Conservation (phyloP, 1,140 invertebrate genomes). For the Drosophila parvula region DNA sequence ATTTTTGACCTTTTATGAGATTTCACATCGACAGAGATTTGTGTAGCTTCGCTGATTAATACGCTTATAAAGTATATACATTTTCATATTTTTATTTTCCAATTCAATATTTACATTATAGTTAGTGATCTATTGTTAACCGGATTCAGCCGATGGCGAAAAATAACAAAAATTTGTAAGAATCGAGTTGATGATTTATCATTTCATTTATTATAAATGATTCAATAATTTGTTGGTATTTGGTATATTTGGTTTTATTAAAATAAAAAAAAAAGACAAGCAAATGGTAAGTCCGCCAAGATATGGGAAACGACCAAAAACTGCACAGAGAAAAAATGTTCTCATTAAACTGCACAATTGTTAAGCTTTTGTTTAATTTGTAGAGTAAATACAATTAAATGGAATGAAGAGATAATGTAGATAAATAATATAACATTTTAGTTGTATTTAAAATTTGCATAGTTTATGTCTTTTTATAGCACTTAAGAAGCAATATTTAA, state of each 20-base stretch:
- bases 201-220: neutral
- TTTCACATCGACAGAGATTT: constrained; percentile 7
- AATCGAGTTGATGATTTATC: constrained; percentile 5
- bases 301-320: neutral
- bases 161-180: constrained; percentile 9
- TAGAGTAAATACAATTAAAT: neutral
- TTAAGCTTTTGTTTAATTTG: neutral
- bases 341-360: neutral
- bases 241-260: neutral
- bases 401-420: neutral
- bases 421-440: too few species aligned
- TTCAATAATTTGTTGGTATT: neutral
- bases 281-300: constrained; percentile 13
- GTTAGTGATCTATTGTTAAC: constrained; percentile 4
- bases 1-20: constrained; percentile 1
- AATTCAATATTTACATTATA: constrained; percentile 19
- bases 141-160: neutral
- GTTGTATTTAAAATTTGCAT: neutral
- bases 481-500: too few species aligned
- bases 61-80: constrained; percentile 10
- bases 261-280: neutral
- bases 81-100: constrained; percentile 19
- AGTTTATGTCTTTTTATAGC: neutral
- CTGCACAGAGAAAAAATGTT: constrained; percentile 1
- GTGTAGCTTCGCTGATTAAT: neutral